Conservation (phyloP, 1,140 invertebrate genomes). For the Bombus picipes region DNA sequence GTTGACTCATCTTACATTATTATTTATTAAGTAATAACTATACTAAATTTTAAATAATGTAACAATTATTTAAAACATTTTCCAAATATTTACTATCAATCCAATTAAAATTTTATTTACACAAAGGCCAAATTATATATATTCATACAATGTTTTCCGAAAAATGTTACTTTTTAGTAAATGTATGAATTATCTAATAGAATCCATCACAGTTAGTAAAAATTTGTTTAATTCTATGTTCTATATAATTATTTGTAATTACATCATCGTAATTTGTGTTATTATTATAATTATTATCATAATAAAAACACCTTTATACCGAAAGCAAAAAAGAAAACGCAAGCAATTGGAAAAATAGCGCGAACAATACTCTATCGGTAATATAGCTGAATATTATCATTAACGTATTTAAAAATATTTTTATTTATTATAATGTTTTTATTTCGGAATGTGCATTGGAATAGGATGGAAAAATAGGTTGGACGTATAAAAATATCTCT, state of each 20-base stretch:
- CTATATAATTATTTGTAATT: neutral
- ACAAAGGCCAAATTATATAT: too few species aligned
- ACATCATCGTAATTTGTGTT: neutral
- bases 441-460: neutral
- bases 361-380: slow-evolving; percentile 51
- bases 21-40: neutral
- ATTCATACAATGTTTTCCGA: neutral
- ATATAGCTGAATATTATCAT: slow-evolving; percentile 19
- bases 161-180: neutral
- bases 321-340: neutral
- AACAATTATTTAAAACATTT: neutral
- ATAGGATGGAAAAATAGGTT: slow-evolving; percentile 1
- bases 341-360: slow-evolving; percentile 3
- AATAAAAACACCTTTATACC: neutral
- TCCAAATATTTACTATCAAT: neutral
- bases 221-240: neutral
- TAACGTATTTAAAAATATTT: slow-evolving; percentile 16
- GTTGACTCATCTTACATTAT: neutral
- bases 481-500: neutral
- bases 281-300: neutral
- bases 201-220: neutral
- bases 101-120: neutral
- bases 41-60: neutral
- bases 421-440: neutral
- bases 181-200: neutral